A percentile compares a stretch with the other conserved stretches of the same genome.
Evolutionary conservation across 2,888 invertebrate species (phyloP).

Genomic region (Bombylius discolor): DNA sequence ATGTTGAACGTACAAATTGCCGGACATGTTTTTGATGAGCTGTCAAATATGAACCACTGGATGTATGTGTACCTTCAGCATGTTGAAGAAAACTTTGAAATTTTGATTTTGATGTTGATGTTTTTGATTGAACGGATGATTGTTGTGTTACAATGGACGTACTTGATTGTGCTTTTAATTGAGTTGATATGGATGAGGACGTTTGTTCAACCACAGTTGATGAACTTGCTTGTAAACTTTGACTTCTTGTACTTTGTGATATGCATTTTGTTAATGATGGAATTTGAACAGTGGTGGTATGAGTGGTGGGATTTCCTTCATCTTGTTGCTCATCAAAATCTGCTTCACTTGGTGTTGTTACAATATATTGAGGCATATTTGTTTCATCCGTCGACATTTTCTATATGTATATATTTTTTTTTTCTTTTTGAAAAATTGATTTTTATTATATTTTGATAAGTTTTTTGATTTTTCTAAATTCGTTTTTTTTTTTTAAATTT

Average conservation of each 20-base stretch:
- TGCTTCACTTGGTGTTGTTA: conserved; percentile 34
- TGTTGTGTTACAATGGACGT: conserved; percentile 32
- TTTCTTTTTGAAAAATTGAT: too few species aligned
- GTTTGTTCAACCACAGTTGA: conserved; percentile 24
- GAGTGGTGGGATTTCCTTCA: not conserved
- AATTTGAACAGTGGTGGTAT: not conserved
- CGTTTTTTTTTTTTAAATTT: too few species aligned
- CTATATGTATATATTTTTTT: too few species aligned
- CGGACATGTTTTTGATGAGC: conserved; percentile 36
- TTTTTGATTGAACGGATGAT: conserved; percentile 21
- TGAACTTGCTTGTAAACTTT: conserved; percentile 29
- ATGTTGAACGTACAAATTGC: conserved; percentile 36
- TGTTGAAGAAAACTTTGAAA: conserved; percentile 36
- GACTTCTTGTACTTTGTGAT: conserved; percentile 27
- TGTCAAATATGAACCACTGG: conserved; percentile 26
- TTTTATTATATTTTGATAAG: too few species aligned
- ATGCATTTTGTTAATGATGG: conserved; percentile 12
- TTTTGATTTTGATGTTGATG: conserved; percentile 25
- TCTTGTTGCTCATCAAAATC: conserved; percentile 29
- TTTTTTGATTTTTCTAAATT: too few species aligned
- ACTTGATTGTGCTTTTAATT: conserved; percentile 34
- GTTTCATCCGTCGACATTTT: conserved; percentile 19
- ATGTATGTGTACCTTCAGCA: conserved; percentile 26
- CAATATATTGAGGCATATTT: conserved; percentile 31
- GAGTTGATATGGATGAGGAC: conserved; percentile 35